These are phyloP conservation scores for Altica lythri DNA, from an alignment of 2,888 invertebrate genomes.

Conservation along the genomic window DNA sequence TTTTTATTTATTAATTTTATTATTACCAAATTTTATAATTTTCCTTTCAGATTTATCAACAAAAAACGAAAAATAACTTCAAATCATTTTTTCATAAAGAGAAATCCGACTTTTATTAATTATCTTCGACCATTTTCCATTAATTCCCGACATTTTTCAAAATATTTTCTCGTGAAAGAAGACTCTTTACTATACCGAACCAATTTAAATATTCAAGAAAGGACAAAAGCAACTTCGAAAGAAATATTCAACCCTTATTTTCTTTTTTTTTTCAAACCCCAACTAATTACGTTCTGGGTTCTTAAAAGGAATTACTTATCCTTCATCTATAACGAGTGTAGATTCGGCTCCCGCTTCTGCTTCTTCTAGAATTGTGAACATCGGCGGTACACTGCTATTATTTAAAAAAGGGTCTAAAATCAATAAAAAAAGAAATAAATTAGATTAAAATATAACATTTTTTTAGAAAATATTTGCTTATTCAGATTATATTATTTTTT, in stretches of 20 bases:
- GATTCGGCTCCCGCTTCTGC: conserved; percentile 31
- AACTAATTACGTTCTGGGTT: conserved; percentile 73
- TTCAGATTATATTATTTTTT: too few species aligned
- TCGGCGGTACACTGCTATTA: conserved; percentile 11
- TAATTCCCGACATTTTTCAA: conserved; percentile 9
- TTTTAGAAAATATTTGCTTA: too few species aligned
- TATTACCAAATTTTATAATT: too few species aligned
- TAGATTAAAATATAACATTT: too few species aligned
- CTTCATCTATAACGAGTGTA: conserved; percentile 54
- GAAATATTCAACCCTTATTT: conserved; percentile 64
- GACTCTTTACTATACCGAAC: conserved; percentile 23
- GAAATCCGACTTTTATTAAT: conserved; percentile 13
- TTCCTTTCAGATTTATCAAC: too few species aligned
- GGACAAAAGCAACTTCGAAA: conserved; percentile 39
- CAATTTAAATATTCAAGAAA: conserved; percentile 27
- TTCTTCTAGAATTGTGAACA: conserved; percentile 15
- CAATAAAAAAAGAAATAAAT: too few species aligned
- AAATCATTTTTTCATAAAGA: too few species aligned
- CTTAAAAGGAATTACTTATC: conserved; percentile 72
- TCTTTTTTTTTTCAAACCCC: conserved; percentile 56
- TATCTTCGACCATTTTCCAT: conserved; percentile 13
- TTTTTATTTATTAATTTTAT: too few species aligned
- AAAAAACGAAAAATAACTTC: too few species aligned
- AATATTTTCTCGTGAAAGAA: conserved; percentile 22
- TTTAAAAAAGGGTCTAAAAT: too few species aligned